Evolutionary conservation across 2,888 invertebrate genomes (phyloP), one percentile per base, ranked within the genome.

Genomic region (Hirtodrosophila cameraria): DNA sequence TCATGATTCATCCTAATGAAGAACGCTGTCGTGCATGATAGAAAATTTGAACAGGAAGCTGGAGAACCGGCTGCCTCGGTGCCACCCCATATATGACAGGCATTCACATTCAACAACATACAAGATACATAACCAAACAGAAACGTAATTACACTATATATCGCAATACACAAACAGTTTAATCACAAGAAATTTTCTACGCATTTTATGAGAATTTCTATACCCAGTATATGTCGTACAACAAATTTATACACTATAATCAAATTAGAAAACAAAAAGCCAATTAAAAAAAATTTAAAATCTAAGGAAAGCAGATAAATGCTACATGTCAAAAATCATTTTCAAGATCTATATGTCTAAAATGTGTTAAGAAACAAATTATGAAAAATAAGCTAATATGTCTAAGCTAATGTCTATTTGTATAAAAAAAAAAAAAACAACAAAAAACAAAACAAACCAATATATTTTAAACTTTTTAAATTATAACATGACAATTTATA

Each of bases 1-100:
- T 89, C 91, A 88, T 91, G 91, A 90, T 90, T 89, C 49, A 75
- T 87, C 68, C 76, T 86, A 43, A 84, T 88, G 68, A 81, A 87
- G 46, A 85, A 85, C 71, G 82, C 81, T 31, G 86, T 88, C 25
- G 78, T 86, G 48, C 82, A 74, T 35, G 82, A 70, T 35, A 70
- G 59, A 49, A 80, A 66, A 57, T 41, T 57, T 33, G 84, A 80
- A 43, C 70, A 73, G 67, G 59, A 33, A 46, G 60, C 39, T 57
- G 74, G 41, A 36, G 31, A 38, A 33, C 13, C 48, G 11, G 28
- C 25, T 31, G 38, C 11, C 35, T 20, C 49, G 36, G 13, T 42
- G 27, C 46, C 42, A 42, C 49, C 31, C 30, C 38, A 38, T 45
- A 53, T 41, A 42, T 52, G 28, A 73, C 42, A 50, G 57, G 53